Base-by-base conservation (phyloP, 53 echinoderm and acorn worm genomes). In the Zoroaster sp. region DNA sequence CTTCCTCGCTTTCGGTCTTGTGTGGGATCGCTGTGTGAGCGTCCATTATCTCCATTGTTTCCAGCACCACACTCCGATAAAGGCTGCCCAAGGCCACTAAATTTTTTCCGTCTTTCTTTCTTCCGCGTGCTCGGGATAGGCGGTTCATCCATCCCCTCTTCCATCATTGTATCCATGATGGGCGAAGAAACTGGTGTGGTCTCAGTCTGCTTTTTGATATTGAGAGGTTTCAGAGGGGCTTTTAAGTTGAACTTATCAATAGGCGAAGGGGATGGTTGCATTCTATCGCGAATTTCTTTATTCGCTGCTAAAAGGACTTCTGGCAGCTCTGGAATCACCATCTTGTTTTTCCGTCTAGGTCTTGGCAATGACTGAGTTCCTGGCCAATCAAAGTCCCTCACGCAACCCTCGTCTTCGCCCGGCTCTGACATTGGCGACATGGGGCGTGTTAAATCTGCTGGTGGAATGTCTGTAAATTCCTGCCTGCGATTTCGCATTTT, bases 1-100 rank as follows among this genome's bases (percentile, higher is more conserved):
- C 85, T 85, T 70, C 85, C 86, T 17, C 76, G 34, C 40, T 94
- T 93, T 8, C 99, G 96, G 40, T 99, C 99, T 80, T 96, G 96
- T 23, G 99, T 99, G 33, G 99, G 99, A 86, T 99, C 99, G 80
- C 99, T 99, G 8, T 90, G 93, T 40, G 96, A 99, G 21, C 93
- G 77, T 68, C 86, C 93, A 40, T 89, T 93, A 35, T 88, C 88
- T 34, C 89, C 89, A 67, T 74, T 83, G 38, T 54, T 69, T 9
- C 87, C 88, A 51, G 71, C 85, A 47, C 49, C 37, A 34, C 75
- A 78, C 46, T 88, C 92, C 21, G 87, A 78, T 20, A 79, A 6
- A 5, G 88, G 44, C 54, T 79, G 79, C 18, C 78, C 85, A 15
- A 66, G 68, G 34, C 83, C 86, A 68, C 85, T 68, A 28, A 82